These are phyloP conservation scores for Xenops minutus DNA, from an alignment of 2,797 vertebrate genomes.

Conservation along the genomic window DNA sequence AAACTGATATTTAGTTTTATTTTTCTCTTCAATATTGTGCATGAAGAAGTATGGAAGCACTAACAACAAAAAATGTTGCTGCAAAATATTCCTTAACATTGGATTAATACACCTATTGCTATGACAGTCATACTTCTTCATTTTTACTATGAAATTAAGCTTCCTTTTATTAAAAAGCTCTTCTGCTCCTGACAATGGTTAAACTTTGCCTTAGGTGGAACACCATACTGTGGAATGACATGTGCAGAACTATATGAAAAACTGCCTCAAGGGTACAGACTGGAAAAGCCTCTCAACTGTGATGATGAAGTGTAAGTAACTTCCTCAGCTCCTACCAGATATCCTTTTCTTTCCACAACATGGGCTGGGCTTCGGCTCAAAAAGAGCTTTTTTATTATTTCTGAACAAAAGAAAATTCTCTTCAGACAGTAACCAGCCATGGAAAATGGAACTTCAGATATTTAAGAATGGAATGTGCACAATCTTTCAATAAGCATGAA, in stretches of 20 bases:
- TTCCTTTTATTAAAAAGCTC: not conserved
- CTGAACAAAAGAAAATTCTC: not conserved
- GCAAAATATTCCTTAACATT: not conserved
- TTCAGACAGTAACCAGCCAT: not conserved
- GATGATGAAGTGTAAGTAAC: constrained; percentile 87
- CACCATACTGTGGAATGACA: constrained; percentile 88
- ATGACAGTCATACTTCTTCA: not conserved
- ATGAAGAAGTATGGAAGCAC: not conserved
- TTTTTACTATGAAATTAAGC: not conserved
- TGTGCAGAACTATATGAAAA: constrained; percentile 89
- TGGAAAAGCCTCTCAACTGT: constrained; percentile 90
- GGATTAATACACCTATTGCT: not conserved
- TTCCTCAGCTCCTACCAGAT: not conserved
- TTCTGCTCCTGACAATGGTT: not conserved
- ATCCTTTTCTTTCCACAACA: not conserved
- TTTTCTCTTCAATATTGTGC: not conserved
- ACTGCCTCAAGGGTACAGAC: constrained; percentile 84
- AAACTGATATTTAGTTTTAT: not conserved
- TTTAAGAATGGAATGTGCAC: not conserved
- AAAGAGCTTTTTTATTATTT: not conserved
- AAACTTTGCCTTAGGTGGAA: constrained; percentile 78
- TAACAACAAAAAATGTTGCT: not conserved
- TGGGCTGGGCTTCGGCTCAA: not conserved
- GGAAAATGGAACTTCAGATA: not conserved
- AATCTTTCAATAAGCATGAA: not conserved